Conservation (phyloP, 2,888 invertebrate species). For the Alviniconcha strummeri region DNA sequence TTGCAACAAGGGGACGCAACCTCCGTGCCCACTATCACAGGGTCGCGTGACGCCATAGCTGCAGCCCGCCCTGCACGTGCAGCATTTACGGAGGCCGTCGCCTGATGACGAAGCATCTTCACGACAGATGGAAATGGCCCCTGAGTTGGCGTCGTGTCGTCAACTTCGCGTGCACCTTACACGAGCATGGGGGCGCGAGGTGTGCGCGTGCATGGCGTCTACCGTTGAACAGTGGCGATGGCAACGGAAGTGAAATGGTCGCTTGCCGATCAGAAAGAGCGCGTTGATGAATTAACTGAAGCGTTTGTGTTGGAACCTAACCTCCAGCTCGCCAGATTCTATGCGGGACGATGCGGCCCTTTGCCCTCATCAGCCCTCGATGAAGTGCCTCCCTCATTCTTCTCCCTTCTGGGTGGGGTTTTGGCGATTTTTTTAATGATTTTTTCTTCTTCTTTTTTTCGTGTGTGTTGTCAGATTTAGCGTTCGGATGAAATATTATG, state of each 20-base stretch:
- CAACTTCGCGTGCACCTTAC: conserved; percentile 20
- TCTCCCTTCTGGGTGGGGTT: not conserved
- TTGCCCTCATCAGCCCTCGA: conserved; percentile 10
- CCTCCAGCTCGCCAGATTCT: not conserved
- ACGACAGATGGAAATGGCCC: conserved; percentile 23
- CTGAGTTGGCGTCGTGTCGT: not conserved
- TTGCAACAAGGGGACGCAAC: too few species aligned
- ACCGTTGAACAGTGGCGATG: not conserved
- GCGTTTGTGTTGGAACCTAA: conserved; percentile 21
- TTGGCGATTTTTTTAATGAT: too few species aligned
- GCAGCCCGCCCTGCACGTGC: conserved; percentile 13
- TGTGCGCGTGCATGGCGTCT: conserved; percentile 19
- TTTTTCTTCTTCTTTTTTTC: too few species aligned
- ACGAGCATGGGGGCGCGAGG: conserved; percentile 26
- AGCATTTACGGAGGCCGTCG: conserved; percentile 8
- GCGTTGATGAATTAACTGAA: conserved; percentile 18
- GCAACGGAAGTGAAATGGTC: conserved; percentile 14
- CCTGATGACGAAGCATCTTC: conserved; percentile 15
- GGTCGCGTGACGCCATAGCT: conserved; percentile 12
- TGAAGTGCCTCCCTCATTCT: conserved; percentile 8
- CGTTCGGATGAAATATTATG: not conserved
- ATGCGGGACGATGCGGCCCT: conserved; percentile 19
- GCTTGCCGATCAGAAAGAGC: not conserved
- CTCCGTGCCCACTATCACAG: too few species aligned
- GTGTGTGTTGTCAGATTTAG: not conserved